phyloP scores from a whole-genome alignment of 2,113 vertebrate genomes.

The Xiphorhynchus elegans region DNA sequence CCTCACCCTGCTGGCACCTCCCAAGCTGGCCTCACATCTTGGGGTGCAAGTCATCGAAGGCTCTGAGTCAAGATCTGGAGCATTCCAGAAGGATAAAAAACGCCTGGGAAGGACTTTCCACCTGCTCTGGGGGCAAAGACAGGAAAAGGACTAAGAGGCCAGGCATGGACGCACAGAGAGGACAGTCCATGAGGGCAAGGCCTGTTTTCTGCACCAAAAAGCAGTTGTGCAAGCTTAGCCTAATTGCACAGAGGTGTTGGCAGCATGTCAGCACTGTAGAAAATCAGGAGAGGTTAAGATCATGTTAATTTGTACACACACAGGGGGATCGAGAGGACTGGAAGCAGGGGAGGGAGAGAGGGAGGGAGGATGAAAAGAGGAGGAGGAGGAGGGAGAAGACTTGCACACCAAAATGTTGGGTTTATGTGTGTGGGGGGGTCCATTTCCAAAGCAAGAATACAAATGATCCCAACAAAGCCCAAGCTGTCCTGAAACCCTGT shows the following conservation, averaged over 20 bases:
- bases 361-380: neutral
- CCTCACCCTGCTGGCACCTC: neutral
- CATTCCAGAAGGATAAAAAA: neutral
- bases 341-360: neutral
- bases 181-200: neutral
- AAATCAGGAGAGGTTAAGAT: slow-evolving; percentile 64
- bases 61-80: neutral
- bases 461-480: slow-evolving; percentile 90
- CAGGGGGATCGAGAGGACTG: slow-evolving; percentile 59
- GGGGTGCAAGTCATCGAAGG: neutral
- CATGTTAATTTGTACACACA: slow-evolving; percentile 87
- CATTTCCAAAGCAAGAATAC: slow-evolving; percentile 86
- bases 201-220: slow-evolving; percentile 15
- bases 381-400: slow-evolving; percentile 58
- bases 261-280: slow-evolving; percentile 21
- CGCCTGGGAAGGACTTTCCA: neutral
- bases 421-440: slow-evolving; percentile 38
- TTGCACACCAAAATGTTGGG: slow-evolving; percentile 80
- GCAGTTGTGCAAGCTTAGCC: slow-evolving; percentile 12
- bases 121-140: neutral
- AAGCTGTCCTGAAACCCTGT: slow-evolving; percentile 92
- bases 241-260: slow-evolving; percentile 16
- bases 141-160: neutral
- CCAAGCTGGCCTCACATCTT: neutral
- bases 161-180: neutral